Percentiles rank a stretch among this genome's conserved stretches.
These are phyloP conservation scores for Desoria tigrina DNA, from an alignment of 2,888 invertebrate species.

Conservation along the genomic window DNA sequence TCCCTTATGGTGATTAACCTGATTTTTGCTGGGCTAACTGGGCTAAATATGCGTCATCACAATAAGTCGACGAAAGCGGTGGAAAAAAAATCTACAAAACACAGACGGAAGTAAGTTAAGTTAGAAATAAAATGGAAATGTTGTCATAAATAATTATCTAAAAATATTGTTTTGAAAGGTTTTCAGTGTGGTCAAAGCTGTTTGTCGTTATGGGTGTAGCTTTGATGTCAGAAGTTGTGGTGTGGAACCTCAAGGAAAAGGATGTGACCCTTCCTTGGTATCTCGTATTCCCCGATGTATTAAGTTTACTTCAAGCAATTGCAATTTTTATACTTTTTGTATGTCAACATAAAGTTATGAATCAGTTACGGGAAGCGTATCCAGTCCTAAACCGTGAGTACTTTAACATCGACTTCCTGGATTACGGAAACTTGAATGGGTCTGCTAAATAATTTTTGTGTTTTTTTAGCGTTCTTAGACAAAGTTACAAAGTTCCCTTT, in stretches of 20 bases:
- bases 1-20: slow-evolving; percentile 38
- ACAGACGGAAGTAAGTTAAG: slow-evolving; percentile 24
- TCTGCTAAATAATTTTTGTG: background rate
- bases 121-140: background rate
- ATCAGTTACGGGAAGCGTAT: slow-evolving; percentile 38
- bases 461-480: slow-evolving; percentile 7
- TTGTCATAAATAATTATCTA: slow-evolving; percentile 3
- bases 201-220: slow-evolving; percentile 50
- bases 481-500: background rate
- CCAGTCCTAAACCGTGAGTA: slow-evolving; percentile 39
- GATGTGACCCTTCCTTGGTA: slow-evolving; percentile 42
- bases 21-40: slow-evolving; percentile 34
- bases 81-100: slow-evolving; percentile 19
- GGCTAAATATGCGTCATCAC: slow-evolving; percentile 40
- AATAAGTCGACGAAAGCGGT: slow-evolving; percentile 36
- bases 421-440: background rate
- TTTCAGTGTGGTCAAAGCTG: slow-evolving; percentile 47
- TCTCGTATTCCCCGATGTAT: slow-evolving; percentile 44
- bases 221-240: slow-evolving; percentile 44
- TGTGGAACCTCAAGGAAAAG: slow-evolving; percentile 32
- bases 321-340: slow-evolving; percentile 50
- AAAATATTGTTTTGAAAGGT: no score
- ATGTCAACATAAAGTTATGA: slow-evolving; percentile 47
- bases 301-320: slow-evolving; percentile 47
- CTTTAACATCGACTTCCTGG: background rate